Percentiles rank a stretch among this genome's conserved stretches.
Conservation (phyloP, 2,888 invertebrate genomes). For the Phengaris arion region DNA sequence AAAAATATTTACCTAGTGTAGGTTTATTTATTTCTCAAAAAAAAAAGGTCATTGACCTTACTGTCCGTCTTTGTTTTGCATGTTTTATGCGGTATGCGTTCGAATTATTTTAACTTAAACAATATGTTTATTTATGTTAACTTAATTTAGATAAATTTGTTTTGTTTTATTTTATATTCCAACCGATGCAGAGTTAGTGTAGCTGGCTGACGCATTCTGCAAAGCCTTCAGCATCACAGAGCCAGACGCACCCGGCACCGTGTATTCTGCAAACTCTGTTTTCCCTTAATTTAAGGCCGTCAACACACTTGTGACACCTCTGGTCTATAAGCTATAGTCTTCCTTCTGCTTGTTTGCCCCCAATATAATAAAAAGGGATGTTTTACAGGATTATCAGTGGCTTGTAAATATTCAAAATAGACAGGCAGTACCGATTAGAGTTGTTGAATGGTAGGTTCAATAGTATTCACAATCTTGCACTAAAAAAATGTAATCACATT, state of each 20-base stretch:
- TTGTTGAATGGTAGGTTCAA: no score
- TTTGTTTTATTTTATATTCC: background rate
- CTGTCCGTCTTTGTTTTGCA: background rate
- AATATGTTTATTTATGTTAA: background rate
- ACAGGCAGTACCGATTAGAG: no score
- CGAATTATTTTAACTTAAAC: background rate
- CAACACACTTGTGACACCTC: background rate
- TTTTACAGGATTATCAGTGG: no score
- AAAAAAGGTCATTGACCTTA: background rate
- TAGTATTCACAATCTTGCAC: no score
- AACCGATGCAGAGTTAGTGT: background rate
- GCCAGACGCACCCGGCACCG: background rate
- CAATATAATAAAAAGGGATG: no score
- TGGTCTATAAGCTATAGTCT: no score
- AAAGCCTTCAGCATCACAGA: no score
- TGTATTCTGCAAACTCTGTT: background rate
- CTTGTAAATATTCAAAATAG: no score
- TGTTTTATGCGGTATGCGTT: background rate
- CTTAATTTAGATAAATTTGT: background rate
- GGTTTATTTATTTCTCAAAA: background rate
- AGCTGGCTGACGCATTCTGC: background rate
- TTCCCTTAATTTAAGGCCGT: no score
- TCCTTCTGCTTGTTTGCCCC: no score
- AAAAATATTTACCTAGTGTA: no score
- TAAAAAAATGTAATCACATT: no score